Evolutionary conservation across 2,797 vertebrate genomes (phyloP).

Genomic region (Pseudopleuronectes americanus): DNA sequence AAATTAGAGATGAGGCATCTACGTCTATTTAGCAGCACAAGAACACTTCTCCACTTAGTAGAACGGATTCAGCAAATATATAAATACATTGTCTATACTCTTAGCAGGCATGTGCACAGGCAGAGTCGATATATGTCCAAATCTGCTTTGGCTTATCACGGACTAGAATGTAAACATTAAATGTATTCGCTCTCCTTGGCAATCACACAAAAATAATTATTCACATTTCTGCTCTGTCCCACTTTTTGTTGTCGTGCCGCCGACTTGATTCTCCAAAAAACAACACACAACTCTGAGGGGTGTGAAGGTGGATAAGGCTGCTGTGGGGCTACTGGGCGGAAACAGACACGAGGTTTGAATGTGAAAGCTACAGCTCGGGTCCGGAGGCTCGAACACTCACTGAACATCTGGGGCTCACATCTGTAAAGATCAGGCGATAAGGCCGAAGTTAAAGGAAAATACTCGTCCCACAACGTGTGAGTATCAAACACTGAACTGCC

Average conservation of each 20-base stretch:
- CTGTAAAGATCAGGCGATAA: conserved; percentile 34
- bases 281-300: conserved; percentile 10
- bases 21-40: conserved; percentile 67
- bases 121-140: conserved; percentile 17
- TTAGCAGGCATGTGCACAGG: conserved; percentile 44
- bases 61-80: conserved; percentile 50
- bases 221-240: background rate
- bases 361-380: conserved; percentile 57
- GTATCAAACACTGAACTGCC: conserved; percentile 3
- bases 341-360: conserved; percentile 43
- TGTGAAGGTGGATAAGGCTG: conserved; percentile 55
- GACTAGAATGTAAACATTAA: conserved; percentile 27
- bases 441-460: conserved; percentile 41
- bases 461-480: background rate
- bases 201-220: conserved; percentile 22
- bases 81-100: conserved; percentile 42
- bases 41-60: conserved; percentile 54
- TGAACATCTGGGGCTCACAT: conserved; percentile 47
- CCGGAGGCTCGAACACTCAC: conserved; percentile 11
- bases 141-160: conserved; percentile 33
- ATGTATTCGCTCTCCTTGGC: background rate
- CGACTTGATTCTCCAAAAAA: background rate
- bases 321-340: conserved; percentile 49
- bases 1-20: conserved; percentile 47
- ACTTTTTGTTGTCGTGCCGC: background rate